Evolutionary conservation across 2,797 vertebrate species (phyloP).

Genomic region (Sylvilagus floridanus): DNA sequence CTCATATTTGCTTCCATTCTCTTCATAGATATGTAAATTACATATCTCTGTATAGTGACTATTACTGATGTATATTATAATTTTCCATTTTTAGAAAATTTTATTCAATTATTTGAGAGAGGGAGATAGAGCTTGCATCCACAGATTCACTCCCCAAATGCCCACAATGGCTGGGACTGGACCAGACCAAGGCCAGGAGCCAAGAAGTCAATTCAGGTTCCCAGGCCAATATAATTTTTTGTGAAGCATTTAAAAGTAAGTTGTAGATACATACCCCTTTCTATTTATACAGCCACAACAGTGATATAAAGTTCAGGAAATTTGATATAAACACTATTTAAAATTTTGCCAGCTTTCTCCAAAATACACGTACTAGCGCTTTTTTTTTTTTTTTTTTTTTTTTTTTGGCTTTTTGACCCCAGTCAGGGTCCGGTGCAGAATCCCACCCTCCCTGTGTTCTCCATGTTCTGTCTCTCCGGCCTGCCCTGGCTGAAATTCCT

Average conservation of each 20-base stretch:
- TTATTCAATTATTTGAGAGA: too few relatives aligned
- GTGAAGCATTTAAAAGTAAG: conserved; percentile 21
- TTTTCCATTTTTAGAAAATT: not conserved
- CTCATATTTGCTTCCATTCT: conserved; percentile 2
- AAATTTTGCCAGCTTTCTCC: not conserved
- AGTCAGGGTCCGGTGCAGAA: not conserved
- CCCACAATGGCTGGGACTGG: too few relatives aligned
- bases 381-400: not conserved
- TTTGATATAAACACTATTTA: not conserved
- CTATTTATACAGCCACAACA: not conserved
- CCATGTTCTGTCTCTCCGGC: not conserved
- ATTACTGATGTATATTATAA: not conserved
- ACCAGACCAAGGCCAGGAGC: too few relatives aligned
- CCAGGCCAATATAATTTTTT: not conserved
- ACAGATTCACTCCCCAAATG: too few relatives aligned
- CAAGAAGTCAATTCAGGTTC: too few relatives aligned
- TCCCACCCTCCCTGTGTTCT: not conserved
- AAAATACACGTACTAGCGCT: not conserved
- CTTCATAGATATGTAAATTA: not conserved
- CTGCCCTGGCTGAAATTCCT: too few relatives aligned
- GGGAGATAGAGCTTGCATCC: too few relatives aligned
- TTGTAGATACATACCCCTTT: not conserved
- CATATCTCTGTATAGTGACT: not conserved
- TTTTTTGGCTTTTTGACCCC: not conserved
- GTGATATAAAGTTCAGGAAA: not conserved